Conservation (phyloP, 2,797 vertebrate species). For the Bucorvus abyssinicus region DNA sequence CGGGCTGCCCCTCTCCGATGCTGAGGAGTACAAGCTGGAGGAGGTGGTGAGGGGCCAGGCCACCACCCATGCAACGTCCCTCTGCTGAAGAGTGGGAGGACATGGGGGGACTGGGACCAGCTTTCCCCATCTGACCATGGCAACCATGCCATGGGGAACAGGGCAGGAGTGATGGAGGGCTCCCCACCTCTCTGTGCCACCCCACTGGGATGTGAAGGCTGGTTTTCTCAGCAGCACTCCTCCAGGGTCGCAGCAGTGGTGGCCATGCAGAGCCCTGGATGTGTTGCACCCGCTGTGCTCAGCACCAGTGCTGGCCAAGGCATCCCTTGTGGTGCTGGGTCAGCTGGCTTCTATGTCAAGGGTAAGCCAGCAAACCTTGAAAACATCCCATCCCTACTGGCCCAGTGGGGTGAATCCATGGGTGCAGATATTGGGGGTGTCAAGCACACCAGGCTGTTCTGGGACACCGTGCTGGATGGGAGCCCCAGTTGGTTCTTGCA, state of each 20-base stretch:
- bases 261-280: background rate
- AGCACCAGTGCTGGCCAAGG: background rate
- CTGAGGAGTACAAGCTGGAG: conserved; percentile 58
- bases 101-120: accelerated
- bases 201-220: background rate
- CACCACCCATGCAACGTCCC: background rate
- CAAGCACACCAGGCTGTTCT: background rate
- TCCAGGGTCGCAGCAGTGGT: accelerated
- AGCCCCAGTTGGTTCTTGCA: accelerated
- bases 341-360: background rate
- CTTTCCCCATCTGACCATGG: background rate
- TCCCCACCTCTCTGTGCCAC: background rate
- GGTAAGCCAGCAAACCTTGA: background rate
- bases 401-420: accelerated
- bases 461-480: background rate
- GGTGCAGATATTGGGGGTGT: background rate
- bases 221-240: background rate
- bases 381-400: background rate
- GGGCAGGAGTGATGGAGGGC: background rate
- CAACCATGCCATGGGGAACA: too few species aligned
- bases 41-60: conserved; percentile 35
- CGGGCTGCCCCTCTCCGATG: conserved; percentile 44
- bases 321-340: background rate
- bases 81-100: conserved; percentile 12
- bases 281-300: accelerated